Evolutionary conservation across 2,113 vertebrate genomes (phyloP).

Genomic region (Alethe diademata): DNA sequence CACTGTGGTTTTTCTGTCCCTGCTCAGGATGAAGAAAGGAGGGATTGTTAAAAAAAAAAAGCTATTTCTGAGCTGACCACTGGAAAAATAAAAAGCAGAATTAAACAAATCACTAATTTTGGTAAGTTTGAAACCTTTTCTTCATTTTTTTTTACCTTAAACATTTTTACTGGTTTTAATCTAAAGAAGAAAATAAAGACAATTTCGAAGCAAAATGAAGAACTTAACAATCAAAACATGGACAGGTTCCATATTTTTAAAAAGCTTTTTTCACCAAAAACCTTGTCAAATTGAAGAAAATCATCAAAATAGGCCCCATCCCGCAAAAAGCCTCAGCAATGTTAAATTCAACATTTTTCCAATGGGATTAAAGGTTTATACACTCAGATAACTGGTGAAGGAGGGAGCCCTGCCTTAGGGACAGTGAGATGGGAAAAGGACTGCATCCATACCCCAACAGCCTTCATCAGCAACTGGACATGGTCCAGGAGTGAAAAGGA

Average conservation of each 20-base stretch:
- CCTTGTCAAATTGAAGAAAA: neutral
- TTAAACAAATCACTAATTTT: neutral
- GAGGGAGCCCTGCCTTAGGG: neutral
- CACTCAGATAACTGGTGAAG: neutral
- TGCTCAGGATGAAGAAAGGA: neutral
- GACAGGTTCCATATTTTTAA: neutral
- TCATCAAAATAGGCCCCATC: neutral
- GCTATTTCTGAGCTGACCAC: neutral
- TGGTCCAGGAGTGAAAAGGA: neutral
- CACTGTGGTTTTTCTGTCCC: fast-evolving
- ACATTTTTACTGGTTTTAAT: neutral
- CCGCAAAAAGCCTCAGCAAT: neutral
- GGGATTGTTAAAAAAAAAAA: neutral
- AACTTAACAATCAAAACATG: neutral
- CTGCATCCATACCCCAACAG: neutral
- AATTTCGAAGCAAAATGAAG: neutral
- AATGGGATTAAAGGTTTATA: neutral
- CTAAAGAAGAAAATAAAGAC: neutral
- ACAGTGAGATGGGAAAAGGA: neutral
- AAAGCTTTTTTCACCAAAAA: neutral
- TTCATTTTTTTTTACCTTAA: neutral
- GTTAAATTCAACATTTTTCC: neutral
- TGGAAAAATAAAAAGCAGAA: neutral
- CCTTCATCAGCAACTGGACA: neutral
- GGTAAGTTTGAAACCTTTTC: neutral